Conservation (phyloP, 2,797 vertebrate genomes). For the Myoxocephalus aenaeus region DNA sequence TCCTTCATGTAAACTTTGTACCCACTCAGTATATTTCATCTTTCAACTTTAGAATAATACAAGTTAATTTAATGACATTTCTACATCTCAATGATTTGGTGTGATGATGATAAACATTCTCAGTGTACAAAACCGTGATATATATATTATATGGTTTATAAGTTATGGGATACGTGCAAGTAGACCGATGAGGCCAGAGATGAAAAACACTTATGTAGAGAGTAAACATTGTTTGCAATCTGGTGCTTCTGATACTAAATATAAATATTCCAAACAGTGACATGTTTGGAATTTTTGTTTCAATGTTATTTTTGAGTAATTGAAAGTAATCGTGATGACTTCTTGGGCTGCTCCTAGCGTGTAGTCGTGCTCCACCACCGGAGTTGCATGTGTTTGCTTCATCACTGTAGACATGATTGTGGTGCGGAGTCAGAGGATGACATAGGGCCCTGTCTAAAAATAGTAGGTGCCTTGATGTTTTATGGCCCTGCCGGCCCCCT, state of each 20-base stretch:
- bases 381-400: neutral
- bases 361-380: neutral
- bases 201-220: neutral
- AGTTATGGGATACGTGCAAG: neutral
- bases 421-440: neutral
- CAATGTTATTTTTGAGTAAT: neutral
- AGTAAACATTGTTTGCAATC: neutral
- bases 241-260: neutral
- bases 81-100: neutral
- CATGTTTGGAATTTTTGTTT: neutral
- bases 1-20: conserved; percentile 13
- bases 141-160: neutral
- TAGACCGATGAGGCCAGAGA: neutral
- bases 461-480: too few species aligned
- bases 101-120: neutral
- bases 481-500: too few species aligned
- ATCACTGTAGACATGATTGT: neutral
- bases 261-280: neutral
- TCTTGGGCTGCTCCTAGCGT: neutral
- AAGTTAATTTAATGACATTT: neutral
- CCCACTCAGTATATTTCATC: neutral
- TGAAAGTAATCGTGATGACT: neutral
- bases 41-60: neutral
- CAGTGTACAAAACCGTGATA: neutral
- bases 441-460: conserved; percentile 25